Evolutionary conservation across 2,113 vertebrate genomes (phyloP).

Genomic region (Triplophysa dalaica): DNA sequence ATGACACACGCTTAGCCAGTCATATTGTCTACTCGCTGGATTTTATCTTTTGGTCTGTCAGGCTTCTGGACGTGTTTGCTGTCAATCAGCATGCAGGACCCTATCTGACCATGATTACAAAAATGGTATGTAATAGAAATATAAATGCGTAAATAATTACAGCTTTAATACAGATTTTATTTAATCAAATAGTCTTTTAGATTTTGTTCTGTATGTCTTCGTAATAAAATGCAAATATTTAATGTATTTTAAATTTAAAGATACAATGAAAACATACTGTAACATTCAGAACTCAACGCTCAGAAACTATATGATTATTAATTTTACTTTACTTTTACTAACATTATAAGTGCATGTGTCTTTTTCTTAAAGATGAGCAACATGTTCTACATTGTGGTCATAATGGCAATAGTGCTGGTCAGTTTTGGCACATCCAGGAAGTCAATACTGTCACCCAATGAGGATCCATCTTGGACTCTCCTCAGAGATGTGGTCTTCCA

Average conservation of each 20-base stretch:
- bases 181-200: neutral
- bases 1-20: constrained; percentile 74
- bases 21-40: constrained; percentile 90
- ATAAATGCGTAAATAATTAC: neutral
- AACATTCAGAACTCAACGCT: no score
- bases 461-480: constrained; percentile 87
- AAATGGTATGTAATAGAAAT: constrained; percentile 83
- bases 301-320: no score
- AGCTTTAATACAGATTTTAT: neutral
- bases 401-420: constrained; percentile 94
- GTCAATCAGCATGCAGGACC: constrained; percentile 94
- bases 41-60: constrained; percentile 95
- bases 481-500: constrained; percentile 89
- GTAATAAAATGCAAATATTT: no score
- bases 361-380: constrained; percentile 81
- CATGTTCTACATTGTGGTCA: constrained; percentile 98
- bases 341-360: neutral
- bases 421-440: constrained; percentile 94
- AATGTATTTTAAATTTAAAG: no score
- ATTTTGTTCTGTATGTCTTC: neutral
- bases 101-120: constrained; percentile 96
- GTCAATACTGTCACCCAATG: constrained; percentile 87
- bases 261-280: no score
- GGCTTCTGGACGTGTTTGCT: constrained; percentile 90
- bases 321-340: no score